Evolutionary conservation across 2,113 vertebrate genomes (phyloP).

Genomic region (Odobenus rosmarus): DNA sequence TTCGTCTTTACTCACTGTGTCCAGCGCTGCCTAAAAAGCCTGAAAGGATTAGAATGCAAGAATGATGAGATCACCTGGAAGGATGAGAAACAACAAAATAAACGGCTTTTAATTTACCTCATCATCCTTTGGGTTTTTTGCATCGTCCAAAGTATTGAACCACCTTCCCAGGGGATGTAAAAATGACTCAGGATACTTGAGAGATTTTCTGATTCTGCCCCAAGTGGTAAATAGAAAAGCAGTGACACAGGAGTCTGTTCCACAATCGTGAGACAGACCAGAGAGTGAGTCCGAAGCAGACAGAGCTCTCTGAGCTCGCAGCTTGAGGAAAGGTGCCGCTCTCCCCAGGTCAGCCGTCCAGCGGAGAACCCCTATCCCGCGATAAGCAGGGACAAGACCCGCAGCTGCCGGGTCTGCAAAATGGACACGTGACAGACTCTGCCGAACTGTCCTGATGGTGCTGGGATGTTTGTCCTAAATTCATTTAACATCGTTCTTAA

Average conservation of each 20-base stretch:
- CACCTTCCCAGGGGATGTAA: background rate
- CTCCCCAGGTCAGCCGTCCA: rapidly evolving
- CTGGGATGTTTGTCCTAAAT: background rate
- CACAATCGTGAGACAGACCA: background rate
- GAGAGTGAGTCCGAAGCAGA: background rate
- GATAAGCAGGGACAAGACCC: rapidly evolving
- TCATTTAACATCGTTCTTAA: background rate
- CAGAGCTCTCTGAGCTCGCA: background rate
- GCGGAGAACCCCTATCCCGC: rapidly evolving
- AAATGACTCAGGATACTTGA: background rate
- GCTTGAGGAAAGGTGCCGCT: rapidly evolving
- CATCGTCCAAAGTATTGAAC: background rate
- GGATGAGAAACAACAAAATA: background rate
- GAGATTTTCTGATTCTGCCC: background rate
- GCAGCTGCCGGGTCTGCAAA: rapidly evolving
- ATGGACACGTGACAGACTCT: rapidly evolving
- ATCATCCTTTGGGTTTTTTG: background rate
- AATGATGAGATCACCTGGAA: background rate
- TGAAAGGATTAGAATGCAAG: background rate
- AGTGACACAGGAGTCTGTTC: background rate
- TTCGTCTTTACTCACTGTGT: background rate
- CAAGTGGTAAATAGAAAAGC: background rate
- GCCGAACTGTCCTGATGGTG: background rate
- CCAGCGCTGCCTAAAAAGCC: background rate
- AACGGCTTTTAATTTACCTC: too few relatives aligned